Evolutionary conservation across 2,888 invertebrate genomes (phyloP).

Genomic region (Epicampocera succincta): DNA sequence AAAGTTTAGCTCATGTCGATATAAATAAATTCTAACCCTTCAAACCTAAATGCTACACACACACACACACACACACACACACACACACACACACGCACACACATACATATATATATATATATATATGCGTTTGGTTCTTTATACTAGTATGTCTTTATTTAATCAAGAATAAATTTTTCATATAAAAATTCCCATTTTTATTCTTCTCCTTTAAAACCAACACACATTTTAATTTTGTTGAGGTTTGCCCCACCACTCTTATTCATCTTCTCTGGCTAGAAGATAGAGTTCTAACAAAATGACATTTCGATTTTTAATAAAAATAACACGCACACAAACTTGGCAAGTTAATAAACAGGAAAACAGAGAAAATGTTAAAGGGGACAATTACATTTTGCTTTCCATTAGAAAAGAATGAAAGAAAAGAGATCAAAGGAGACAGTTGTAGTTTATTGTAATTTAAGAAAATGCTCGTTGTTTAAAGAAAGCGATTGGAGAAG

Average conservation of each 20-base stretch:
- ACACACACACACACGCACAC: no score
- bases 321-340: background rate
- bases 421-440: background rate
- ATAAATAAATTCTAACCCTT: no score
- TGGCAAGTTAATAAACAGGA: background rate
- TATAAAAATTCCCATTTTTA: no score
- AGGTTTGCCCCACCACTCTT: background rate
- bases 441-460: conserved; percentile 1
- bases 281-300: conserved; percentile 20
- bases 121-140: no score
- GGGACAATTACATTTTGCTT: background rate
- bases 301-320: conserved; percentile 32
- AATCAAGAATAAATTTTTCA: no score
- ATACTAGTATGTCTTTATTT: no score
- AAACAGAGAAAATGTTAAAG: background rate
- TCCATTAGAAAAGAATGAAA: background rate
- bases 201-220: no score
- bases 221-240: conserved; percentile 30
- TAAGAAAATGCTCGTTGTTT: background rate
- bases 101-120: no score
- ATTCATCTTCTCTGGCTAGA: background rate
- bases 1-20: no score
- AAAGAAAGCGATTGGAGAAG: background rate
- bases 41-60: no score
- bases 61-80: no score